These are phyloP conservation scores for Corythornis leucogaster DNA, from an alignment of 2,797 vertebrate species.

Conservation along the genomic window DNA sequence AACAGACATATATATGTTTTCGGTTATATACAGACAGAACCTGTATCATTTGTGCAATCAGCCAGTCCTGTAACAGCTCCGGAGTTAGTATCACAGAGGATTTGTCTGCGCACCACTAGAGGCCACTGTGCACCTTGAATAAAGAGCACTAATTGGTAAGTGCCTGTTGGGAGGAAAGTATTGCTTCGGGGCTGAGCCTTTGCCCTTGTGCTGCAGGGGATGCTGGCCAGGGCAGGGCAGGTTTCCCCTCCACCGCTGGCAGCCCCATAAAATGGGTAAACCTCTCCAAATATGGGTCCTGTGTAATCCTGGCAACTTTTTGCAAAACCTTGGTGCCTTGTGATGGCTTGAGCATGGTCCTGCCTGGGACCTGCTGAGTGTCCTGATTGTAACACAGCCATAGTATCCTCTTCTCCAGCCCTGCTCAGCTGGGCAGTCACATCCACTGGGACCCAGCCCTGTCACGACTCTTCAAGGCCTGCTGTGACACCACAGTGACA, in stretches of 20 bases:
- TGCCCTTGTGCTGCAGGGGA: neutral
- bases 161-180: neutral
- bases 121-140: conserved; percentile 58
- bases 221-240: neutral
- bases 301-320: neutral
- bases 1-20: no score
- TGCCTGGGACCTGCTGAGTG: neutral
- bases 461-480: fast-evolving
- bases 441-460: neutral
- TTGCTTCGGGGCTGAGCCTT: neutral
- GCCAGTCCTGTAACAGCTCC: neutral
- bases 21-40: fast-evolving
- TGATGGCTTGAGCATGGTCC: neutral
- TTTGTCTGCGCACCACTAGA: conserved; percentile 54
- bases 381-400: fast-evolving
- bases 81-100: neutral
- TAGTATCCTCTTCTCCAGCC: neutral
- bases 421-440: neutral
- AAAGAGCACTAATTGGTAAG: neutral
- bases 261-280: neutral
- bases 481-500: fast-evolving
- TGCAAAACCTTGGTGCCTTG: neutral
- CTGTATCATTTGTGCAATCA: fast-evolving
- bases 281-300: neutral
- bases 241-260: neutral